Evolutionary conservation across 2,888 invertebrate species (phyloP).

Genomic region (Drosophila birchii): DNA sequence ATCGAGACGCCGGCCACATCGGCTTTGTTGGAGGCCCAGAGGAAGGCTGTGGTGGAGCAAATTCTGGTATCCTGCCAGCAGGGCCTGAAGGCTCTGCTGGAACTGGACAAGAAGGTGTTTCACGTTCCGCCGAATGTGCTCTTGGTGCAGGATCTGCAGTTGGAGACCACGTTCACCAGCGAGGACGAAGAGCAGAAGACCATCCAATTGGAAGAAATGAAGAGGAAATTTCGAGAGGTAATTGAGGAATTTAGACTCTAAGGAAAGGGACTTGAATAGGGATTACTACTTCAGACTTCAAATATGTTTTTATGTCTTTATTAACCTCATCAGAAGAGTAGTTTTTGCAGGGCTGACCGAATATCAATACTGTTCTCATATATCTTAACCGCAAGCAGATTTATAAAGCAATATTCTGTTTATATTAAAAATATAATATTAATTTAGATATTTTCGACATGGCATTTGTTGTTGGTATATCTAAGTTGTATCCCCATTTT

Average conservation of each 20-base stretch:
- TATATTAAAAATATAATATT: too few species aligned
- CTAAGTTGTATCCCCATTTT: too few species aligned
- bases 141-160: slow-evolving; percentile 68
- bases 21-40: slow-evolving; percentile 44
- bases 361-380: not conserved
- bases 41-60: slow-evolving; percentile 58
- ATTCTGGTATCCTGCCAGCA: slow-evolving; percentile 60
- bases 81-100: slow-evolving; percentile 55
- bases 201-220: slow-evolving; percentile 59
- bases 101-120: slow-evolving; percentile 73
- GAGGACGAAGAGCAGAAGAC: slow-evolving; percentile 65
- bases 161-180: slow-evolving; percentile 61
- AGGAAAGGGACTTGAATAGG: not conserved
- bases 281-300: too few species aligned
- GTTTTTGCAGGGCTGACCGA: not conserved
- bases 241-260: not conserved
- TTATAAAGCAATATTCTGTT: too few species aligned
- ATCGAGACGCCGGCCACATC: slow-evolving; percentile 63
- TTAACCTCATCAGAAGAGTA: not conserved
- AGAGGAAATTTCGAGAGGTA: slow-evolving; percentile 70
- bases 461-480: too few species aligned
- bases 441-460: too few species aligned
- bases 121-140: slow-evolving; percentile 79
- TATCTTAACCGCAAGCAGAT: too few species aligned
- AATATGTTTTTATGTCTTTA: not conserved